phyloP scores from a whole-genome alignment of 2,113 vertebrate species.

The Chloroceryle aenea region DNA sequence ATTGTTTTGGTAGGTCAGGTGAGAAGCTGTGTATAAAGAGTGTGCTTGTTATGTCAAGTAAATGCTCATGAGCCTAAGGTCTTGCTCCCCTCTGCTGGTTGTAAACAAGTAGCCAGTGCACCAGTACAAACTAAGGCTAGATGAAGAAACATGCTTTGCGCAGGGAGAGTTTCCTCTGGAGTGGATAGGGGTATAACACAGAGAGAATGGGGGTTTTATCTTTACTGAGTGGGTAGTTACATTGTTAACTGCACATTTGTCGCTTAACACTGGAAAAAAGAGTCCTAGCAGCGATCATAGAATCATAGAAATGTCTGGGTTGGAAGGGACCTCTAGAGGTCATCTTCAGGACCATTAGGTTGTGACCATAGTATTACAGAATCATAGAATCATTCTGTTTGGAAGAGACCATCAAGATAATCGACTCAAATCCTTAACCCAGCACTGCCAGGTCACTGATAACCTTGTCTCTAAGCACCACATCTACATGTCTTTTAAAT shows the following conservation, averaged over 20 bases:
- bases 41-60: neutral
- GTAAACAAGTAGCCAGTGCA: neutral
- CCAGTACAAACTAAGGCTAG: neutral
- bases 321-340: too few relatives aligned
- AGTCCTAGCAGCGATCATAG: neutral
- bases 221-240: neutral
- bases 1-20: neutral
- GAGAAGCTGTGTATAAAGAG: neutral
- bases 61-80: neutral
- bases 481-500: too few relatives aligned
- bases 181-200: neutral
- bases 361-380: too few relatives aligned
- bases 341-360: neutral
- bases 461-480: too few relatives aligned
- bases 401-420: too few relatives aligned
- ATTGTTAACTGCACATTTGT: neutral
- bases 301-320: too few relatives aligned
- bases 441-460: too few relatives aligned
- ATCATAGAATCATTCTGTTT: too few relatives aligned
- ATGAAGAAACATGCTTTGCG: neutral
- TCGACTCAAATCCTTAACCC: too few relatives aligned
- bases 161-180: neutral
- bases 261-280: neutral
- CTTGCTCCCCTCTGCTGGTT: neutral
- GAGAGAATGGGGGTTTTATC: neutral